Base-by-base conservation (phyloP, 2,113 vertebrate species). In the Forbesichthys agassizii region DNA sequence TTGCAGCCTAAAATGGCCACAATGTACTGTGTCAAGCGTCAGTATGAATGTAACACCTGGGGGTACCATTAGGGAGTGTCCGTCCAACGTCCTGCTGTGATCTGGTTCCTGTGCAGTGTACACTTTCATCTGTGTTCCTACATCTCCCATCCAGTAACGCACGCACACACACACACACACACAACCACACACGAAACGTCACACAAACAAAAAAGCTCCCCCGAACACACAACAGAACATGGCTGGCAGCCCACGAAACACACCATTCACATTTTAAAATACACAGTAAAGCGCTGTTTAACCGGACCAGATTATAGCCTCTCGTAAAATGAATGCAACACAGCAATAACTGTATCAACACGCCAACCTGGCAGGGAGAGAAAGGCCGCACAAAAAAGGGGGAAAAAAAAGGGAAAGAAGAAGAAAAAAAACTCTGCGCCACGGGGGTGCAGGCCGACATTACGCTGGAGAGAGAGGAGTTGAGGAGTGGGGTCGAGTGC, bases 311-410 rank as follows among this genome's bases (percentile, higher is more conserved):
- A 79, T 87, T 86, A 86, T 82, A 86, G 77, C 69, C 75, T 64
- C 84, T 84, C 86, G 85, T 90, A 89, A 92, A 89, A 86, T 58
- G 88, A 79, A 91, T 75, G 27, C 18, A 58, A 88, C 82, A 86
- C 75, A 91, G 69, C 81, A 84, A 86, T 85, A 91, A 90, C 77
- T 88, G 82, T 87, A 90, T 86, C 79, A 49, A 83, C 80, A 86
- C 74, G 78, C 84, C 73, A 89, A 84, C 82, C 86, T 84, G 78
- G 87, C 71, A 77, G 66, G 27, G 33, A 9, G 46, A 9, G 46
- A 58, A 67, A 36, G 48, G 4, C 20, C 62, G 55, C 62, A 70
- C 48, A 20, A 4, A 20, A 10, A 20, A 20, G 16, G 16, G 16
- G 16, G 48, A 14, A 33, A 53, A 51, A 12, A 9, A n/a, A 10